phyloP scores from a whole-genome alignment of 1,140 invertebrate genomes.

The Lysiphlebus fabarum region DNA sequence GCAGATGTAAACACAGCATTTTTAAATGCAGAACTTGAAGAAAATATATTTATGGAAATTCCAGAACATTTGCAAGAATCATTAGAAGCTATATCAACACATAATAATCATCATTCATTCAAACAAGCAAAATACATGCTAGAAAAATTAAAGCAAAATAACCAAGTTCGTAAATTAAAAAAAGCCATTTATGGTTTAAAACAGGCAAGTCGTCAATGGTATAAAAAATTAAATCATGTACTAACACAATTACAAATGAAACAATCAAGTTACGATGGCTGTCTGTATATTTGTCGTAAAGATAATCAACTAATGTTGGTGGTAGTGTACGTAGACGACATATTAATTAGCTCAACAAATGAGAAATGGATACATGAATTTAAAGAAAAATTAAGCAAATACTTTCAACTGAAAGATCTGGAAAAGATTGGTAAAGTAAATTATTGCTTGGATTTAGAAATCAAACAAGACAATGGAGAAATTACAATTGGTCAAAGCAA shows the following conservation, averaged over 20 bases:
- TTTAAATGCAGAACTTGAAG: conserved; percentile 46
- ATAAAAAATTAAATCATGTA: conserved; percentile 10
- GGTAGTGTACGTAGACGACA: conserved; percentile 24
- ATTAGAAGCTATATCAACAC: not conserved
- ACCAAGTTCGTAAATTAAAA: conserved; percentile 13
- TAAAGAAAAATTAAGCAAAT: not conserved
- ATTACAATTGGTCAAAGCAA: conserved; percentile 24
- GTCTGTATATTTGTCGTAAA: conserved; percentile 15
- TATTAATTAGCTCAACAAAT: conserved; percentile 1
- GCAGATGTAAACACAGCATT: conserved; percentile 51
- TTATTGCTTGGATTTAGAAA: conserved; percentile 8
- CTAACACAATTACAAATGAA: conserved; percentile 10
- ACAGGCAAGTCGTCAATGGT: conserved; percentile 20
- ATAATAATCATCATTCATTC: not conserved
- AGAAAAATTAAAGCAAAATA: not conserved
- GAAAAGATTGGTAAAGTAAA: conserved; percentile 4
- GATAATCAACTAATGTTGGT: conserved; percentile 6
- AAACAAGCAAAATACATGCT: not conserved
- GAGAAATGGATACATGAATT: not conserved
- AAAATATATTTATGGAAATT: conserved; percentile 47
- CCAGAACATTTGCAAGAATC: conserved; percentile 32
- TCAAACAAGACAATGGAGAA: not conserved
- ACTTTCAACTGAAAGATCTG: conserved; percentile 20
- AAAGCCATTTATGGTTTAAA: conserved; percentile 27
- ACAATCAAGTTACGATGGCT: conserved; percentile 9